These are phyloP conservation scores for Planococcus citri DNA, from an alignment of 1,140 invertebrate genomes.

Conservation along the genomic window DNA sequence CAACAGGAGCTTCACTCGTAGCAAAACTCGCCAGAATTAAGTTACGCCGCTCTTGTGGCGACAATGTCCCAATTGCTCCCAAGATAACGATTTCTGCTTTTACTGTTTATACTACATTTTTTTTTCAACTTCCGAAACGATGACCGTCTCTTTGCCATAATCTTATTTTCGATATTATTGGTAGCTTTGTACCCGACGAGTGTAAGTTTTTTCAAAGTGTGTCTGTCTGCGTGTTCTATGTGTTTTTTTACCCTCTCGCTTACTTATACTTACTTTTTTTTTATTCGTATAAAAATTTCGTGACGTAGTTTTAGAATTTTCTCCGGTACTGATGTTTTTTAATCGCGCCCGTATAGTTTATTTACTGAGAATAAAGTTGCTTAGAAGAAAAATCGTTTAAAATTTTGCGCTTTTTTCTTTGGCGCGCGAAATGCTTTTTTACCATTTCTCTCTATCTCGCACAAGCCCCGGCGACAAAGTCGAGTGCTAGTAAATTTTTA, in stretches of 20 bases:
- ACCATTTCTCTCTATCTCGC: not conserved
- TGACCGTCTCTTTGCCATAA: not conserved
- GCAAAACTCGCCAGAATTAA: not conserved
- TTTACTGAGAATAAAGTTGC: not conserved
- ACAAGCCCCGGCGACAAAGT: not conserved
- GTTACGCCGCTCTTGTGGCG: not conserved
- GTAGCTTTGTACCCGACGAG: not conserved
- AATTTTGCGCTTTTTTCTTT: not conserved
- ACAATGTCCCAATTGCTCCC: conserved; percentile 5
- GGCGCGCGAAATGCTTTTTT: not conserved
- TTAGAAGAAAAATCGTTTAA: not conserved
- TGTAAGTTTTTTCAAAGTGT: no score
- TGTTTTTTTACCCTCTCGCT: no score
- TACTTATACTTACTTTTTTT: no score
- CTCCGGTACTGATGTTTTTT: not conserved
- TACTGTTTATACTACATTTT: not conserved
- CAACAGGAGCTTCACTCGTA: not conserved
- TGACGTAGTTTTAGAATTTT: not conserved
- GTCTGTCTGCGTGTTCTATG: no score
- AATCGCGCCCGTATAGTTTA: not conserved
- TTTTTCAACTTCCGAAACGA: not conserved
- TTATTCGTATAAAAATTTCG: not conserved
- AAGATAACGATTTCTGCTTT: conserved; percentile 7
- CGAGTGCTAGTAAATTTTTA: not conserved
- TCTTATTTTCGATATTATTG: conserved; percentile 8